Conservation (phyloP, 2,888 invertebrate species). For the Calliphora vomitoria region DNA sequence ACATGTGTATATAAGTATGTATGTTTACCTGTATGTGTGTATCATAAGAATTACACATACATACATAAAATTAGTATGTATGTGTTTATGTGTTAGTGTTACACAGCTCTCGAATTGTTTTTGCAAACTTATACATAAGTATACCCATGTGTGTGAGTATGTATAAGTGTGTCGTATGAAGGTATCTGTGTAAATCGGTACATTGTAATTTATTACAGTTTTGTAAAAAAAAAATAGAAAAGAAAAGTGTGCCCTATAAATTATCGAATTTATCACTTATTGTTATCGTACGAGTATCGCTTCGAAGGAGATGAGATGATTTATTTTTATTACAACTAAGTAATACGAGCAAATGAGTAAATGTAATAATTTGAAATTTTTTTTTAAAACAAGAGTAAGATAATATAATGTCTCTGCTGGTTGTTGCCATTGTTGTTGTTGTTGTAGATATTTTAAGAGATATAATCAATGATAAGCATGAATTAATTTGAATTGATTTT, state of each 20-base stretch:
- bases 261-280: conserved; percentile 69
- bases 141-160: neutral
- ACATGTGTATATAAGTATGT: too few relatives aligned
- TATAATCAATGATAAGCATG: conserved; percentile 65
- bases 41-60: neutral
- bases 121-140: neutral
- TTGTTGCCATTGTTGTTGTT: conserved; percentile 29
- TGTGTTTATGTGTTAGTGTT: neutral
- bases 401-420: neutral
- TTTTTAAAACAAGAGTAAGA: conserved; percentile 30
- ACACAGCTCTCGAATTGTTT: neutral
- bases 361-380: conserved; percentile 48
- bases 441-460: conserved; percentile 36
- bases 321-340: conserved; percentile 17
- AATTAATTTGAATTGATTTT: conserved; percentile 69
- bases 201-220: neutral
- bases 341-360: neutral
- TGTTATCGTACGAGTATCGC: conserved; percentile 52
- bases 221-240: neutral
- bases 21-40: neutral
- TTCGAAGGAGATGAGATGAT: conserved; percentile 32
- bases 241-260: conserved; percentile 14
- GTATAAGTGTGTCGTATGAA: neutral
- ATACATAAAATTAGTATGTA: neutral
- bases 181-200: neutral